These are phyloP conservation scores for Eriocheir sinensis DNA, from an alignment of 1,140 invertebrate species.

Conservation along the genomic window DNA sequence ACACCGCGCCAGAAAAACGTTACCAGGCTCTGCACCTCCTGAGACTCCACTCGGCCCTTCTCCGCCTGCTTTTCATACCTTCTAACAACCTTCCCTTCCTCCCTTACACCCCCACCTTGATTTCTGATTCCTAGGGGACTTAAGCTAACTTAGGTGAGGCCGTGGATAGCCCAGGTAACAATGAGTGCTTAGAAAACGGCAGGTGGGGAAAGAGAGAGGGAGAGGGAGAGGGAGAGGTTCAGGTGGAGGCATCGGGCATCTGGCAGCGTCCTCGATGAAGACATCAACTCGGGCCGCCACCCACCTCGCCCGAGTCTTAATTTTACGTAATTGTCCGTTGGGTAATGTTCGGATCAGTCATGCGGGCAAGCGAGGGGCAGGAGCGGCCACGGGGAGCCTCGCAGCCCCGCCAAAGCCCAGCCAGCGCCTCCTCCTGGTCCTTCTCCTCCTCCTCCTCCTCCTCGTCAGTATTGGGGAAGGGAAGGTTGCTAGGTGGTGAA, in stretches of 20 bases:
- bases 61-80: background rate
- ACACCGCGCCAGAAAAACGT: conserved; percentile 69
- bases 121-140: background rate
- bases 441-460: background rate
- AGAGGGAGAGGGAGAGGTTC: background rate
- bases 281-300: conserved; percentile 65
- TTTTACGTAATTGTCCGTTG: conserved; percentile 77
- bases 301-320: conserved; percentile 70
- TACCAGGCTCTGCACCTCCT: background rate
- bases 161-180: conserved; percentile 5
- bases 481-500: background rate
- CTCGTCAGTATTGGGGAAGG: background rate
- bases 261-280: conserved; percentile 59
- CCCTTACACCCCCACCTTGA: background rate
- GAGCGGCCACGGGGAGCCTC: conserved; percentile 20
- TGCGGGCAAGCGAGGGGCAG: conserved; percentile 63
- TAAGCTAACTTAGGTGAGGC: background rate
- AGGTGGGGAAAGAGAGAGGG: background rate
- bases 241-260: conserved; percentile 61
- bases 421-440: background rate
- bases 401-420: background rate
- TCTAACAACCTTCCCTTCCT: too few species aligned
- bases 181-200: background rate
- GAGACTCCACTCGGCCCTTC: background rate
- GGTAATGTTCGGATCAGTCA: conserved; percentile 77